Evolutionary conservation across 2,797 vertebrate species (phyloP), one percentile per base, ranked within the genome.

Genomic region (Rachycentron canadum): DNA sequence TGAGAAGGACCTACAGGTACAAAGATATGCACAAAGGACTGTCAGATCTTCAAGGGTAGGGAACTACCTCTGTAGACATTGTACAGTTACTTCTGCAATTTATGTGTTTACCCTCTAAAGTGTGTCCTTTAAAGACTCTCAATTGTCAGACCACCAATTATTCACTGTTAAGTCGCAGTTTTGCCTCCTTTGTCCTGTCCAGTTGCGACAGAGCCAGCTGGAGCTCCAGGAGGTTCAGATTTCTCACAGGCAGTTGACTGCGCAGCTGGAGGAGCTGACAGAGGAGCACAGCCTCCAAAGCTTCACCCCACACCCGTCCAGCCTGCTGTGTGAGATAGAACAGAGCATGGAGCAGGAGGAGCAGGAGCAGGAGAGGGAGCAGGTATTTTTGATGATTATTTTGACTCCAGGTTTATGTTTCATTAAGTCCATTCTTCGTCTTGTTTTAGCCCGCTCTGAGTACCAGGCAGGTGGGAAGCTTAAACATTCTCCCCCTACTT

Each of bases 311-410:
- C 96, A 96, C 90, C 96, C 96, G 14, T 96, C 96, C 0, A 99
- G 97, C 61, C 94, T 99, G 72, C 95, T 99, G 78, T 98, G 97
- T 13, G 98, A 99, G 92, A 99, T 99, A 2, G 98, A 99, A 69
- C 98, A 99, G 92, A 98, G 98, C 93, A 99, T 99, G 96, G 98
- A 99, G 91, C 98, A 98, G 21, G 98, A 99, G 89, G 98, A 99
- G 89, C 95, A 98, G 87, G 98, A 99, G 90, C 97, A 99, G 84
- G 98, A 99, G 89, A 87, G 98, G 82, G 98, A 99, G 75, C 98
- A 99, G 97, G 98, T 99, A 93, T 30, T 16, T 8, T 16, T 2
- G 8, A 28, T 23, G 14, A 50, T 19, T 21, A 55, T 19, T 8
- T 49, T 25, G 26, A 40, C 41, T 10, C 16, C 3, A 4, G n/a